Evolutionary conservation across 2,888 invertebrate genomes (phyloP).

Genomic region (Pomacea canaliculata): DNA sequence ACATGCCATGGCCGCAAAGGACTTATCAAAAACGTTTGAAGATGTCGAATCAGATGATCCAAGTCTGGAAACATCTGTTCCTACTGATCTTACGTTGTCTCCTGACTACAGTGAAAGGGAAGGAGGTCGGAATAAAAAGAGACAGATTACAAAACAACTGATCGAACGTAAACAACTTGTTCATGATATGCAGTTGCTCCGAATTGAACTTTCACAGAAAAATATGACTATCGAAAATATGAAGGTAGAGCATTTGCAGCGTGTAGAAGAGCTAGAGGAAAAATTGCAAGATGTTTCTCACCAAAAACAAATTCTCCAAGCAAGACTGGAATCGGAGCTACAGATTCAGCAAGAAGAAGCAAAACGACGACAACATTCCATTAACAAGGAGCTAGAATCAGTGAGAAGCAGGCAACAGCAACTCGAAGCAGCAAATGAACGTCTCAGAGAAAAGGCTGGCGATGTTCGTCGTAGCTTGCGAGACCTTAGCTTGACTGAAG

Average conservation of each 20-base stretch:
- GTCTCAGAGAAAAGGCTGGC: conserved; percentile 65
- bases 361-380: conserved; percentile 59
- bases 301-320: conserved; percentile 67
- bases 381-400: conserved; percentile 63
- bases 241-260: conserved; percentile 66
- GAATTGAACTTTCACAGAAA: conserved; percentile 69
- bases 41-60: conserved; percentile 64
- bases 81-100: conserved; percentile 68
- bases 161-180: conserved; percentile 68
- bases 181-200: conserved; percentile 68
- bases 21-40: conserved; percentile 60
- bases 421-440: conserved; percentile 66
- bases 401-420: conserved; percentile 64
- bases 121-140: conserved; percentile 45
- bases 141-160: conserved; percentile 62
- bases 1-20: conserved; percentile 53
- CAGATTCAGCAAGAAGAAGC: conserved; percentile 67
- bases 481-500: conserved; percentile 64
- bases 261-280: conserved; percentile 68
- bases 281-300: conserved; percentile 66
- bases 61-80: conserved; percentile 67
- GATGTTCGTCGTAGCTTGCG: conserved; percentile 61
- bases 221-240: conserved; percentile 66
- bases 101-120: conserved; percentile 53
- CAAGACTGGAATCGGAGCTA: conserved; percentile 65